Evolutionary conservation across 1,140 invertebrate genomes (phyloP).

Genomic region (Cotesia vestalis): DNA sequence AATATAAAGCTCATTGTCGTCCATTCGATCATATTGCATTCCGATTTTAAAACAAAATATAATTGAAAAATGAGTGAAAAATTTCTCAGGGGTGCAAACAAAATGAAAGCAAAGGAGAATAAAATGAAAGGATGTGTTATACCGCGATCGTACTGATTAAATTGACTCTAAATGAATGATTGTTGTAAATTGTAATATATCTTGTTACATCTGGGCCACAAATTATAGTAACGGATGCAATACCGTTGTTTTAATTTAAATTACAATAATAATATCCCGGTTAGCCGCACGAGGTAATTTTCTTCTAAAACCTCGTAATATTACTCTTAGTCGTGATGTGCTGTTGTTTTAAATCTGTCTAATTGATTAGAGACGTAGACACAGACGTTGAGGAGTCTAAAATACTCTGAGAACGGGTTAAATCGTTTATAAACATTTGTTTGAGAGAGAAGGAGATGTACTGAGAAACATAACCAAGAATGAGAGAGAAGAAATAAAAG

Average conservation of each 20-base stretch:
- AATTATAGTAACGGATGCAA: constrained; percentile 17
- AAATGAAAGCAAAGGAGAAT: too few relatives aligned
- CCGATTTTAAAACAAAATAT: too few relatives aligned
- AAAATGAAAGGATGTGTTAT: not conserved
- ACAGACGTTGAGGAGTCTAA: too few relatives aligned
- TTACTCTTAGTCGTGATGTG: constrained; percentile 37
- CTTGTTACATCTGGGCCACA: constrained; percentile 18
- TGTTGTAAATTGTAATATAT: not conserved
- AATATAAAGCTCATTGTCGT: too few relatives aligned
- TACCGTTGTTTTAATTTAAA: constrained; percentile 34
- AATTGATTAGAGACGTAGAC: constrained; percentile 40
- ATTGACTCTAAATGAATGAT: too few relatives aligned
- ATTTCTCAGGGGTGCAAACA: too few relatives aligned
- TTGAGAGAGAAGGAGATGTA: not conserved
- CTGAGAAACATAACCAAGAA: constrained; percentile 19
- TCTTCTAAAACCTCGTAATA: constrained; percentile 24
- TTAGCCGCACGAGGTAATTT: constrained; percentile 32
- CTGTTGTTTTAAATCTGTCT: constrained; percentile 38
- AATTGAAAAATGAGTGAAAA: too few relatives aligned
- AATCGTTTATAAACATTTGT: constrained; percentile 17
- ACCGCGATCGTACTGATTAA: not conserved
- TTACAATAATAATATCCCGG: constrained; percentile 29
- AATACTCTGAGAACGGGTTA: constrained; percentile 35
- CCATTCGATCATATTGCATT: too few relatives aligned
- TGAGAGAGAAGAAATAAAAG: not conserved